Evolutionary conservation across 2,888 invertebrate genomes (phyloP).

Genomic region (Noctua janthe): DNA sequence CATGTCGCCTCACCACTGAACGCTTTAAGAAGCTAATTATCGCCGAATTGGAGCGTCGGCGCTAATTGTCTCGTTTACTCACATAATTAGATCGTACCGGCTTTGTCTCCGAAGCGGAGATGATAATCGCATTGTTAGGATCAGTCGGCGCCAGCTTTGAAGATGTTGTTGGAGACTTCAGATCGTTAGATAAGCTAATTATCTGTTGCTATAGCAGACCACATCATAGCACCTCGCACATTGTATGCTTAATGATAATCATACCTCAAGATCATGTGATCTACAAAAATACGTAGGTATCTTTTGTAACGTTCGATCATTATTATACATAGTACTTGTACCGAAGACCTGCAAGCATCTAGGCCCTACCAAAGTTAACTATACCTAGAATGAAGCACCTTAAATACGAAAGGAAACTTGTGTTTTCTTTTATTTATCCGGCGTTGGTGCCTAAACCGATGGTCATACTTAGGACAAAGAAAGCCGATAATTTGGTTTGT

Average conservation of each 20-base stretch:
- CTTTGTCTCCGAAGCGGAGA: constrained; percentile 53
- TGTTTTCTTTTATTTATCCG: neutral
- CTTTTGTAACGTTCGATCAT: neutral
- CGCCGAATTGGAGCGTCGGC: constrained; percentile 36
- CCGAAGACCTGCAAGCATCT: neutral
- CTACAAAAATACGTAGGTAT: neutral
- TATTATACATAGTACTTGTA: neutral
- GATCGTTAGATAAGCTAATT: constrained; percentile 31
- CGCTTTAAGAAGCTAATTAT: constrained; percentile 51
- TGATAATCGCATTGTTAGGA: constrained; percentile 46
- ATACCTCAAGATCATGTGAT: neutral
- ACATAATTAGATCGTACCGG: constrained; percentile 48
- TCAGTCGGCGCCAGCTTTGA: constrained; percentile 31
- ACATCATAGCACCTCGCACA: neutral
- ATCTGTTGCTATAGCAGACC: constrained; percentile 14
- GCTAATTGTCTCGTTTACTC: constrained; percentile 58
- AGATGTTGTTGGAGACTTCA: constrained; percentile 26
- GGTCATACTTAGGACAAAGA: neutral
- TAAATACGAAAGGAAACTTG: neutral
- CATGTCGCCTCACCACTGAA: neutral
- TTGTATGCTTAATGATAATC: neutral
- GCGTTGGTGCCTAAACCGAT: neutral
- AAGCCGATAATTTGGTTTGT: neutral
- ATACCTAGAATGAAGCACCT: neutral
- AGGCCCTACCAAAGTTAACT: neutral